Conservation (phyloP, 2,888 invertebrate genomes). For the Cremastinae sp. region DNA sequence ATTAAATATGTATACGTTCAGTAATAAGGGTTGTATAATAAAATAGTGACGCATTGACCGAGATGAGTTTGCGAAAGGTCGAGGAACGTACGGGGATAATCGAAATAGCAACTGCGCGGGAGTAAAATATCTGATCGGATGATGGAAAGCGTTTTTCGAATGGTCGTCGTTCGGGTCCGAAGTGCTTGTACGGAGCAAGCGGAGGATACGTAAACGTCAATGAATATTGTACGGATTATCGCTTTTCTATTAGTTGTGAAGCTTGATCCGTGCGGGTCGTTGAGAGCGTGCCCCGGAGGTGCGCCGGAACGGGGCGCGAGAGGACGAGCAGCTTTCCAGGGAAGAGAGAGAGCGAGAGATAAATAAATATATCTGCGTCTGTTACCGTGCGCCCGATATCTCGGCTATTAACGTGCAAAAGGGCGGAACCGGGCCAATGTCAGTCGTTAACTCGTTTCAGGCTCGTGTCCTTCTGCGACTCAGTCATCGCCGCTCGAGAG, state of each 20-base stretch:
- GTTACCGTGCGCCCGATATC: slow-evolving; percentile 4
- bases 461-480: slow-evolving; percentile 11
- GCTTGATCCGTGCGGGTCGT: slow-evolving; percentile 57
- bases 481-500: not conserved
- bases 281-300: slow-evolving; percentile 54
- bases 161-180: not conserved
- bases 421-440: slow-evolving; percentile 6
- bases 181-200: slow-evolving; percentile 15
- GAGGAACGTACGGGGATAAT: no score
- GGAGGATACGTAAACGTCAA: slow-evolving; percentile 39
- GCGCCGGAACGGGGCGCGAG: slow-evolving; percentile 34
- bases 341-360: slow-evolving; percentile 24
- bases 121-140: no score
- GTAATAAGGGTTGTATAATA: no score
- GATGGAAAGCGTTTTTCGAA: not conserved
- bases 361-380: slow-evolving; percentile 13
- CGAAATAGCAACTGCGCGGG: no score
- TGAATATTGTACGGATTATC: slow-evolving; percentile 60
- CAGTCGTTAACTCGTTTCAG: not conserved
- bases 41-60: no score
- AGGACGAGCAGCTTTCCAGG: slow-evolving; percentile 50
- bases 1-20: no score
- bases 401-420: slow-evolving; percentile 22
- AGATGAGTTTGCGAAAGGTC: no score
- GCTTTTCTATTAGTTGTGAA: slow-evolving; percentile 60